Evolutionary conservation across 2,888 invertebrate species (phyloP).

Genomic region (Hermaeophaga mercurialis): DNA sequence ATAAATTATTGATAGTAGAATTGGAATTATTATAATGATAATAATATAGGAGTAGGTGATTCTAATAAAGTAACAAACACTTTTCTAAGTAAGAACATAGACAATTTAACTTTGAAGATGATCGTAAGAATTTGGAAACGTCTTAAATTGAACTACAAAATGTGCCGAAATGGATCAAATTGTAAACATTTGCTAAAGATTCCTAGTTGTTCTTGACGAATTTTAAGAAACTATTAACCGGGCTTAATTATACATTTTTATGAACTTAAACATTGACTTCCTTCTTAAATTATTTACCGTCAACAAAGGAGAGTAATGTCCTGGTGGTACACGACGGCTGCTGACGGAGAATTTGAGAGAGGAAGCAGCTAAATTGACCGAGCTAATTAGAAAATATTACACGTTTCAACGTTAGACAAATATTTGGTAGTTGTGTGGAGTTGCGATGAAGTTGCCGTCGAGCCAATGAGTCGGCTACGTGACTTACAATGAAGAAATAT

Average conservation of each 20-base stretch:
- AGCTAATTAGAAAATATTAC: conserved; percentile 21
- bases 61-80: too few species aligned
- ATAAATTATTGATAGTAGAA: background rate
- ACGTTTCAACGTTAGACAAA: conserved; percentile 20
- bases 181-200: too few species aligned
- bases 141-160: too few species aligned
- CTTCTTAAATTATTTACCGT: background rate
- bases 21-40: background rate
- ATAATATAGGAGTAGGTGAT: too few species aligned
- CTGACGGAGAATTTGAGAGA: conserved; percentile 2
- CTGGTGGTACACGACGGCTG: background rate
- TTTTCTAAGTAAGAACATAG: too few species aligned
- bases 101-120: too few species aligned
- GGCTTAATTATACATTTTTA: too few species aligned
- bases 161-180: too few species aligned
- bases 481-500: conserved; percentile 7
- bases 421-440: conserved; percentile 22
- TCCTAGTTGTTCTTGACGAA: too few species aligned
- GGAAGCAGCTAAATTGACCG: background rate
- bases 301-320: conserved; percentile 11
- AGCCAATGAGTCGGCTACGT: conserved; percentile 7
- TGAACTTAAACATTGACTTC: background rate
- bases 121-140: too few species aligned
- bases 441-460: conserved; percentile 7
- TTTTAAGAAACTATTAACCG: too few species aligned